Evolutionary conservation across 2,797 vertebrate genomes (phyloP).

Genomic region (Parotocinclus haroldoi): DNA sequence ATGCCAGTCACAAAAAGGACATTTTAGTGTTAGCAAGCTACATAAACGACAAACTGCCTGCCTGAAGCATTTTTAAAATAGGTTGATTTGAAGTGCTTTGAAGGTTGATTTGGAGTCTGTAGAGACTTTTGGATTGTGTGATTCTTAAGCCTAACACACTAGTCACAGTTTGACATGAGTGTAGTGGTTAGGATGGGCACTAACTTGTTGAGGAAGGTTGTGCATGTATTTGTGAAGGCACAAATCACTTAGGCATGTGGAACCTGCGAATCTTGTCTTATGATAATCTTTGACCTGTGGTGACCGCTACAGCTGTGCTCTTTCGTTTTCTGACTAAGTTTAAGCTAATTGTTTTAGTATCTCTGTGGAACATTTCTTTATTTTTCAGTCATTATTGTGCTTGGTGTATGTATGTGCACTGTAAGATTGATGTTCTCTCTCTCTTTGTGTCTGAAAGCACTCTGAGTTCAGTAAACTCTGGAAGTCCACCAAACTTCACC

Average conservation of each 20-base stretch:
- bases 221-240: conserved; percentile 46
- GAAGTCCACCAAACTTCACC: conserved; percentile 81
- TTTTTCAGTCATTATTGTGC: background rate
- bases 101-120: no score
- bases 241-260: conserved; percentile 64
- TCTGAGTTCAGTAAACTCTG: conserved; percentile 84
- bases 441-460: conserved; percentile 66
- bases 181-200: conserved; percentile 7
- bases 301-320: conserved; percentile 22
- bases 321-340: background rate
- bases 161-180: background rate
- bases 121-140: background rate
- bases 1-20: no score
- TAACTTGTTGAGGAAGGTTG: conserved; percentile 28
- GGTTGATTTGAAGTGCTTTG: no score
- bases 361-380: background rate
- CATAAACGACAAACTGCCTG: no score
- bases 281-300: conserved; percentile 37
- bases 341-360: background rate
- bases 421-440: conserved; percentile 39
- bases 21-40: no score
- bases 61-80: no score
- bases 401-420: conserved; percentile 46
- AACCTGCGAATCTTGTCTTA: conserved; percentile 55
- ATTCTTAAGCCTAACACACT: background rate